Conservation (phyloP, 1,140 invertebrate genomes). For the Pseudachorutes palmiensis region DNA sequence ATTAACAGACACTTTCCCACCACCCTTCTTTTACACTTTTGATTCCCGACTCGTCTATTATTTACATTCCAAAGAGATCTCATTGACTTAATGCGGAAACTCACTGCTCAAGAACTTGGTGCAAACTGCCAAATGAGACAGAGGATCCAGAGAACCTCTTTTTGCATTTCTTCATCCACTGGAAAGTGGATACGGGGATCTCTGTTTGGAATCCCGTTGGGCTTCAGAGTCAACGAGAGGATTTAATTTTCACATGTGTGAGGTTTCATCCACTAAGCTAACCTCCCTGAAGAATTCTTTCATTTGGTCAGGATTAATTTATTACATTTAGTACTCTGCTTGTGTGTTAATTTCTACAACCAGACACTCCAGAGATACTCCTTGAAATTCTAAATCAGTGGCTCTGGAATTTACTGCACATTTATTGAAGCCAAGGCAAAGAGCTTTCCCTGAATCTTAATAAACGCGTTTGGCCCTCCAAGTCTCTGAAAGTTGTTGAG, state of each 20-base stretch:
- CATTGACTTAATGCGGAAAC: slow-evolving; percentile 4
- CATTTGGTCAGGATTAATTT: neutral
- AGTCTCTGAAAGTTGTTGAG: slow-evolving; percentile 7
- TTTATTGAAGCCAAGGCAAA: no score
- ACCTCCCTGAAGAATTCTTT: neutral
- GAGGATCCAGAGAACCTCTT: no score
- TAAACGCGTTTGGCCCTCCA: no score
- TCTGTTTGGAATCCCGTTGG: slow-evolving; percentile 4
- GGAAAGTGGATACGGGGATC: neutral
- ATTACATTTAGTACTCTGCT: neutral
- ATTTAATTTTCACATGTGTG: slow-evolving; percentile 10
- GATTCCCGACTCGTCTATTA: neutral
- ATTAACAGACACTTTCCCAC: slow-evolving; percentile 3
- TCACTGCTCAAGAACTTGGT: no score
- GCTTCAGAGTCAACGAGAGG: neutral
- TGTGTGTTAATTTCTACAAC: no score
- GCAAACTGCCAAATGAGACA: no score
- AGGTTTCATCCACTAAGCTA: no score
- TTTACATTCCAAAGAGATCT: neutral
- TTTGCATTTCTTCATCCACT: neutral
- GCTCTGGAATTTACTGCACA: no score
- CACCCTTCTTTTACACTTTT: neutral
- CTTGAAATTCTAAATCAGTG: no score
- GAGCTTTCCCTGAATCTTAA: no score
- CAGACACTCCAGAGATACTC: no score